Percentiles rank a stretch among this genome's conserved stretches.
Conservation (phyloP, 2,797 vertebrate species). For the Hoplostethus mediterraneus region DNA sequence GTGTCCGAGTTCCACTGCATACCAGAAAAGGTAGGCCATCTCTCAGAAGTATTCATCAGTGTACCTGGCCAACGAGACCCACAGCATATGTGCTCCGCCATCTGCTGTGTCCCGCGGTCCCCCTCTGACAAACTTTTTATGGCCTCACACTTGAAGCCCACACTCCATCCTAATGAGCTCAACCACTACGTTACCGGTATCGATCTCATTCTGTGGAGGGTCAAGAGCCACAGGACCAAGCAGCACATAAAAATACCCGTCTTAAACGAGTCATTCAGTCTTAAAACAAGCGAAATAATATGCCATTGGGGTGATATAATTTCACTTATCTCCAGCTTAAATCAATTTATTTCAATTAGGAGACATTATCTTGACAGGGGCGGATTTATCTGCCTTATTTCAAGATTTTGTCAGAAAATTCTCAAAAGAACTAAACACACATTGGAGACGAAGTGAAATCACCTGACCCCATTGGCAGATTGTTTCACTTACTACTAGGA, state of each 20-base stretch:
- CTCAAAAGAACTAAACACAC: not conserved
- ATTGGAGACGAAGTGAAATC: not conserved
- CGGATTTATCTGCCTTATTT: not conserved
- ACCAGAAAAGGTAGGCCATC: slow-evolving; percentile 69
- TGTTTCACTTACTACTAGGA: no score
- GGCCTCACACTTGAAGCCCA: slow-evolving; percentile 53
- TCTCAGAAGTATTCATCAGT: slow-evolving; percentile 72
- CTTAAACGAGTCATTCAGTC: no score
- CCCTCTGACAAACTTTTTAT: slow-evolving; percentile 67
- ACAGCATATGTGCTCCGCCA: slow-evolving; percentile 73
- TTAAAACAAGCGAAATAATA: no score
- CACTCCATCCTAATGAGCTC: slow-evolving; percentile 54
- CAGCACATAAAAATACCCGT: slow-evolving; percentile 4
- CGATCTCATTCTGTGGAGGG: slow-evolving; percentile 15
- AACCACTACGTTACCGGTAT: slow-evolving; percentile 24
- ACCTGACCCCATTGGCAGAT: no score
- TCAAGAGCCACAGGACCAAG: slow-evolving; percentile 7
- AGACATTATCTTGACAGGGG: no score
- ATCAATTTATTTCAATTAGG: no score
- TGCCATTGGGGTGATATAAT: no score
- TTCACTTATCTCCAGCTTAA: no score
- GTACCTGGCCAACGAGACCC: slow-evolving; percentile 70
- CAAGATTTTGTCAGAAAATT: not conserved
- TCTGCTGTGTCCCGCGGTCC: slow-evolving; percentile 67
- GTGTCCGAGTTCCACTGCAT: slow-evolving; percentile 35